Conservation (phyloP, 2,888 invertebrate genomes). For the Ichneumoninae sp. region DNA sequence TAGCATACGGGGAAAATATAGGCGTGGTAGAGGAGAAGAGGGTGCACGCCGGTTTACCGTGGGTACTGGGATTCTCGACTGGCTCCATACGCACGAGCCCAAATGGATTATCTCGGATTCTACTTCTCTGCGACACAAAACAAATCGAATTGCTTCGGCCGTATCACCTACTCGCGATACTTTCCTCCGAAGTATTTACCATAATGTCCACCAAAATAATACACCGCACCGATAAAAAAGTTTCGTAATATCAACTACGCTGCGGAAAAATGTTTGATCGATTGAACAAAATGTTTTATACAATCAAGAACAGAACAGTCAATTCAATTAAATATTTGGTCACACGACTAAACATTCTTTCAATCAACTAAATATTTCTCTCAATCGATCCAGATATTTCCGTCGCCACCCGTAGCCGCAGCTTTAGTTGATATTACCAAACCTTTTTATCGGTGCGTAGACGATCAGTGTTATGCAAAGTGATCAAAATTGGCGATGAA, state of each 20-base stretch:
- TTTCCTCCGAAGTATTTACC: not conserved
- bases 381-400: too few relatives aligned
- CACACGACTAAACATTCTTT: too few relatives aligned
- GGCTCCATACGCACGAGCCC: constrained; percentile 51
- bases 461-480: not conserved
- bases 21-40: constrained; percentile 11
- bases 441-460: not conserved
- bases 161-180: not conserved
- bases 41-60: constrained; percentile 57
- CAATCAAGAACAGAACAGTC: too few relatives aligned
- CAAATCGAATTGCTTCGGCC: constrained; percentile 30
- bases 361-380: too few relatives aligned
- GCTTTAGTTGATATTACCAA: too few relatives aligned
- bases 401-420: too few relatives aligned
- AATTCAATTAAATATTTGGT: too few relatives aligned
- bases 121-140: constrained; percentile 15
- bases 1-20: constrained; percentile 29
- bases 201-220: not conserved
- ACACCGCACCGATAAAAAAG: not conserved
- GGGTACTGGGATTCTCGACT: constrained; percentile 64
- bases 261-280: too few relatives aligned
- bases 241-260: too few relatives aligned
- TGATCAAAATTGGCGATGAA: not conserved
- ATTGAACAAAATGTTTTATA: too few relatives aligned
- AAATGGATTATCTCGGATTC: constrained; percentile 64